These are phyloP conservation scores for Corbicula japonica DNA, from an alignment of 2,888 invertebrate species.

Conservation along the genomic window DNA sequence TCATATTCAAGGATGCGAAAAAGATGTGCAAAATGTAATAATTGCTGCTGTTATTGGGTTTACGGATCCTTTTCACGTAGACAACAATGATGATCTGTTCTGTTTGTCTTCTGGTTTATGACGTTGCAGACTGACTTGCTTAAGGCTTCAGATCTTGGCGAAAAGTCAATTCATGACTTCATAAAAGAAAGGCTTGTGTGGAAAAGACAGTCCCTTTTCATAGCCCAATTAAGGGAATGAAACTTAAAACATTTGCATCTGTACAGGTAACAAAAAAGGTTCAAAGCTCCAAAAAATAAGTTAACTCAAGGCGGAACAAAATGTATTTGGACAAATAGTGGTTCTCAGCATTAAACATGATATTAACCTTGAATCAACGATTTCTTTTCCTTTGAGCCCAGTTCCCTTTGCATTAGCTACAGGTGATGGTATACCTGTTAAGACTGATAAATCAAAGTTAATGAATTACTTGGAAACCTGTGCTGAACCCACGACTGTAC, in stretches of 20 bases:
- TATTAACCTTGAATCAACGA: constrained; percentile 45
- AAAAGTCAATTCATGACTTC: constrained; percentile 27
- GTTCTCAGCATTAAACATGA: constrained; percentile 43
- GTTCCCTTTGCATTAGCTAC: constrained; percentile 60
- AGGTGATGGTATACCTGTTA: constrained; percentile 56
- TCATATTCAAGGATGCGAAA: constrained; percentile 30
- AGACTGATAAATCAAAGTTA: constrained; percentile 55
- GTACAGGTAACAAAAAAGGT: constrained; percentile 6
- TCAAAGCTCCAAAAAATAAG: constrained; percentile 36
- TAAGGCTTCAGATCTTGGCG: constrained; percentile 22
- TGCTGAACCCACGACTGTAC: not conserved
- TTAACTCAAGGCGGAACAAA: constrained; percentile 51
- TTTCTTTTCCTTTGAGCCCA: constrained; percentile 51
- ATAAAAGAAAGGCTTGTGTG: constrained; percentile 34
- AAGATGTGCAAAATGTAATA: constrained; percentile 25
- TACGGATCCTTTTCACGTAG: constrained; percentile 47
- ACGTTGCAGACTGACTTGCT: constrained; percentile 39
- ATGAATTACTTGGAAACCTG: constrained; percentile 18
- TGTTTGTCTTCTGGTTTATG: constrained; percentile 55
- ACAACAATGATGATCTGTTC: constrained; percentile 35
- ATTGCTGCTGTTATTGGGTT: constrained; percentile 32
- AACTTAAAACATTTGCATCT: constrained; percentile 55
- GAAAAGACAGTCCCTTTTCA: constrained; percentile 44
- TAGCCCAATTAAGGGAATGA: constrained; percentile 41
- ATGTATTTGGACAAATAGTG: constrained; percentile 46